These are phyloP conservation scores for Drosophila parthenogenetica DNA, from an alignment of 2,888 invertebrate species.

Conservation along the genomic window DNA sequence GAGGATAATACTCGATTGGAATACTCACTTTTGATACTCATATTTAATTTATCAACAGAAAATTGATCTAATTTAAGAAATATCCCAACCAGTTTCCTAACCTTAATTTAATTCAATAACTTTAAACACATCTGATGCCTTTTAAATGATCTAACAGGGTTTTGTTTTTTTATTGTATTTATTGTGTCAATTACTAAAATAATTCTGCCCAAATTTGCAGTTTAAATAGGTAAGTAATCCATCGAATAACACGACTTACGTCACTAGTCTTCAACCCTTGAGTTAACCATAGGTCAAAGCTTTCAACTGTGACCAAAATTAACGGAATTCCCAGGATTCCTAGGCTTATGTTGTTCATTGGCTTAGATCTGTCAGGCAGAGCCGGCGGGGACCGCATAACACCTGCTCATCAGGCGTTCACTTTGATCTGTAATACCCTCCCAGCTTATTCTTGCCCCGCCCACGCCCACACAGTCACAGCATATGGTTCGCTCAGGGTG, in stretches of 20 bases:
- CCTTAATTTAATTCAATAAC: no score
- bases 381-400: slow-evolving; percentile 36
- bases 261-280: slow-evolving; percentile 23
- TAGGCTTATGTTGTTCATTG: slow-evolving; percentile 52
- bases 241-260: slow-evolving; percentile 13
- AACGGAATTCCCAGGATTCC: slow-evolving; percentile 27
- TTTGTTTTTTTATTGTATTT: no score
- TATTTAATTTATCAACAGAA: no score
- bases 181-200: no score
- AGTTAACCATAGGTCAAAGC: slow-evolving; percentile 12
- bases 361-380: slow-evolving; percentile 58
- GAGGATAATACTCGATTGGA: no score
- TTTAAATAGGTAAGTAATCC: not conserved
- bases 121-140: no score
- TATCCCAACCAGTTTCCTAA: no score
- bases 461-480: slow-evolving; percentile 10
- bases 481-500: slow-evolving; percentile 56
- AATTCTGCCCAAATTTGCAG: not conserved
- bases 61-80: no score
- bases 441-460: slow-evolving; percentile 46
- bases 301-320: slow-evolving; percentile 9
- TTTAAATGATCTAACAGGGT: no score
- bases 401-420: slow-evolving; percentile 60
- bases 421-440: slow-evolving; percentile 67
- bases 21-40: no score